phyloP scores from a whole-genome alignment of 1,140 invertebrate species.

The Drosophila murphyi region DNA sequence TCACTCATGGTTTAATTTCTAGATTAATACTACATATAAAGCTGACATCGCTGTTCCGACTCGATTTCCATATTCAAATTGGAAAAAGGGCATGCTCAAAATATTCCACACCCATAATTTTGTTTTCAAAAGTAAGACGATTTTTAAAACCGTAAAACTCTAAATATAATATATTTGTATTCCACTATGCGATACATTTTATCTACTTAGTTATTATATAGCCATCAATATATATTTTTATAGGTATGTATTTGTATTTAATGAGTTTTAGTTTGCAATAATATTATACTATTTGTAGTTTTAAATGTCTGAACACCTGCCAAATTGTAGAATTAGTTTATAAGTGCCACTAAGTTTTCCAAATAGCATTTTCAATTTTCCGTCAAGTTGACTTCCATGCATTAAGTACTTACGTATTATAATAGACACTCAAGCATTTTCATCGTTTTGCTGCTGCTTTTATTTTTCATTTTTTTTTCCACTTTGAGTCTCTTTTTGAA shows the following conservation, averaged over 20 bases:
- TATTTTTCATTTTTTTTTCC: constrained; percentile 13
- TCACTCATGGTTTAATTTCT: too few relatives aligned
- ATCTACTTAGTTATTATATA: too few relatives aligned
- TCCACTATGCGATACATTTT: too few relatives aligned
- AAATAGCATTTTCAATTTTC: constrained; percentile 6
- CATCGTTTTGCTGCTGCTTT: constrained; percentile 13
- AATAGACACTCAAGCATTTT: constrained; percentile 64
- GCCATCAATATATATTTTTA: too few relatives aligned
- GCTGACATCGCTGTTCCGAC: too few relatives aligned
- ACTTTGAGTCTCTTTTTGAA: constrained; percentile 5
- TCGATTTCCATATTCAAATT: too few relatives aligned
- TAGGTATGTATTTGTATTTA: not conserved
- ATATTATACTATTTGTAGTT: not conserved
- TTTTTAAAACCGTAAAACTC: too few relatives aligned
- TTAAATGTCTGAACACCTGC: constrained; percentile 2
- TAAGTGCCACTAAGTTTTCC: constrained; percentile 5
- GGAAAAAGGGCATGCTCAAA: too few relatives aligned
- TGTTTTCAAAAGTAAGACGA: too few relatives aligned
- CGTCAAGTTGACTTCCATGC: constrained; percentile 38
- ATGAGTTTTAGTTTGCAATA: not conserved
- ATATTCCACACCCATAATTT: too few relatives aligned
- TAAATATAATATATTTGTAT: too few relatives aligned
- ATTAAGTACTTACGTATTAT: constrained; percentile 49
- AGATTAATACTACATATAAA: too few relatives aligned
- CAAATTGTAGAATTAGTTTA: constrained; percentile 1